Base-by-base conservation (phyloP, 2,888 invertebrate genomes). In the Homarus gammarus region DNA sequence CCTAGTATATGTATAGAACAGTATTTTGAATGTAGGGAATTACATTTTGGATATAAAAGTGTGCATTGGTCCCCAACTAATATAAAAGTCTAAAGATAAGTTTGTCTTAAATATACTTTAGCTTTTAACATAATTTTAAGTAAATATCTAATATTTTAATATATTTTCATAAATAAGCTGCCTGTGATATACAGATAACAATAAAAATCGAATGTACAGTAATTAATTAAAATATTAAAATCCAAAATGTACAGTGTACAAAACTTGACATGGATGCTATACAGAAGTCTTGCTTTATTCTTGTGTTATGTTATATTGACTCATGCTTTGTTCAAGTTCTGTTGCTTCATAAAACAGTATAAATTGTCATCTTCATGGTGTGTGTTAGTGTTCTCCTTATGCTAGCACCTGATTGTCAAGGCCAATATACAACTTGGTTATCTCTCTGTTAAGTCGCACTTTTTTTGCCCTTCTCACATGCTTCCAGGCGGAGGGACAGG, bases 401-500 rank as follows among this genome's bases (percentile, higher is more conserved):
- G 75, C 27, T 64, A 77, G 51, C 31, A 36, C 31, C 22, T 85
- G 15, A 51, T 44, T 15, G 40, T 72, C 51, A 72, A 73, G 27
- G 44, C 73, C 64, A 64, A 64, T 64, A 72, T 79, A 40, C 3
- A 56, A 85, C 27, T 61, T 82, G 40, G 82, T 88, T 61, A 8
- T 73, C 44, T 61, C 6, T 83, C 38, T 88, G 78, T 88, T 88
- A 88, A 88, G 88, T 49, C 38, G 70, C 78, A 78, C 78, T 73
- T 83, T 83, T 83, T 85, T 49, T 75, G 77, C 84, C 64, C 44
- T 49, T 88, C 56, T 84, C 88, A 83, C 88, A 88, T 88, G 88
- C 88, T 88, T 88, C 84, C 88, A 88, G 88, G 83, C 88, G 40
- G 88, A 88, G 83, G 88, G 88, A 78, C 88, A 88, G 88, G 88